Base-by-base conservation (phyloP, 2,797 vertebrate genomes). In the Lagocephalus sceleratus region DNA sequence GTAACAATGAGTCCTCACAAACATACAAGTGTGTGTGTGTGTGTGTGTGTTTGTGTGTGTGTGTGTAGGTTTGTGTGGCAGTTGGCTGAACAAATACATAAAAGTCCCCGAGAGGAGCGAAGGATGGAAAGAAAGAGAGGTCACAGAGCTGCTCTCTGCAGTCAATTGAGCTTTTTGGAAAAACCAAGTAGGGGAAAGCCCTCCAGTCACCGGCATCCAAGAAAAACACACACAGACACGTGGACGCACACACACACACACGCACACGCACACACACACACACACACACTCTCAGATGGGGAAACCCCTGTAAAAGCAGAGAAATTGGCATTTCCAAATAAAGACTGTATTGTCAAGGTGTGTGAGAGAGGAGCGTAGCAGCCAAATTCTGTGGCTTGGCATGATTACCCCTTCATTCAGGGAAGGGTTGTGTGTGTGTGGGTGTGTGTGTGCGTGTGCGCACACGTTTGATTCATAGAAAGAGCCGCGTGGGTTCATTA, bases 181-280 rank as follows among this genome's bases (percentile, higher is more conserved):
- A 87, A 85, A 86, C 65, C 73, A 85, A 82, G 73, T 68, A 79
- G 81, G 85, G 85, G 82, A 89, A 88, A 89, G 80, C 84, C 84
- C 84, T 85, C 2, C 19, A 70, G 76, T 60, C 7, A 67, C 50
- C 20, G 0, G 39, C 15, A 25, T 81, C 88, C 86, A 88, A 89
- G 66, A 81, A 78, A 81, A 82, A 84, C 75, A 81, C 68, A 64
- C 66, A 57, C 47, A 45, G 43, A 46, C 20, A 57, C 32, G 55
- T 43, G 14, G 11, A 32, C 50, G 47, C 44, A 46, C 48, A 46
- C 45, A 53, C 20, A n/a, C 15, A 17, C n/a, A 20, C 66, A 57
- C 47, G 43, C 46, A 46, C 20, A 57, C 32, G 55, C 44, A 19
- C n/a, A 32, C 50, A 50, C 44, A 46, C 48, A 46, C 45, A 53